A percentile compares a stretch with the other conserved stretches of the same genome.
Evolutionary conservation across 1,140 invertebrate species (phyloP).

Genomic region (Mya arenaria): DNA sequence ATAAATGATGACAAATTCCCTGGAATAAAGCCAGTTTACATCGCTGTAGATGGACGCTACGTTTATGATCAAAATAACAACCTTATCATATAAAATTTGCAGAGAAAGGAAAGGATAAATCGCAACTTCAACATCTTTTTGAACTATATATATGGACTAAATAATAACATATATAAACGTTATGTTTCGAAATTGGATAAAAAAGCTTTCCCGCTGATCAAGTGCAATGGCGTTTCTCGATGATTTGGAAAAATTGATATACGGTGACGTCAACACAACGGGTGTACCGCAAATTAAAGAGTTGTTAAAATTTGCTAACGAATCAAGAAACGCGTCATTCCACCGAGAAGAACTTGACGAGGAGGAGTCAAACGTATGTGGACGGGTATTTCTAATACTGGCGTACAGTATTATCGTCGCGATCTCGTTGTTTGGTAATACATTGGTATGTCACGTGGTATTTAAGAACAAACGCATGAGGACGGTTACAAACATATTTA

Average conservation of each 20-base stretch:
- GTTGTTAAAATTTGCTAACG: slow-evolving; percentile 15
- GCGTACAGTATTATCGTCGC: slow-evolving; percentile 79
- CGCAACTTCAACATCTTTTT: not conserved
- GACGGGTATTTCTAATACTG: slow-evolving; percentile 64
- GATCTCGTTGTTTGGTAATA: slow-evolving; percentile 88
- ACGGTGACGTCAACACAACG: not conserved
- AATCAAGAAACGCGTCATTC: not conserved
- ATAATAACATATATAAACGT: not conserved
- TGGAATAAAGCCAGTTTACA: slow-evolving; percentile 37
- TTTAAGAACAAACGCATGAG: slow-evolving; percentile 95
- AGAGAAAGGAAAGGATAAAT: not conserved
- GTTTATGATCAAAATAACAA: slow-evolving; percentile 48
- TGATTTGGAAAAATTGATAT: slow-evolving; percentile 15
- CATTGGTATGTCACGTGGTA: slow-evolving; percentile 92
- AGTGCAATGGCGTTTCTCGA: slow-evolving; percentile 38
- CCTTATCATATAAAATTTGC: slow-evolving; percentile 15
- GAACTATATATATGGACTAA: not conserved
- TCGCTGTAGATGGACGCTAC: slow-evolving; percentile 23
- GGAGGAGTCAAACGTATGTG: slow-evolving; percentile 10
- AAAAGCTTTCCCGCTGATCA: not conserved
- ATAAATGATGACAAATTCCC: not conserved
- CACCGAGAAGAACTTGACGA: slow-evolving; percentile 2
- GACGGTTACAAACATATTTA: slow-evolving; percentile 98
- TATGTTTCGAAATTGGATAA: not conserved
- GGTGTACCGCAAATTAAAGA: not conserved